A percentile compares a stretch with the other conserved stretches of the same genome.
Conservation (phyloP, 2,888 invertebrate genomes). For the Athetis lepigone region DNA sequence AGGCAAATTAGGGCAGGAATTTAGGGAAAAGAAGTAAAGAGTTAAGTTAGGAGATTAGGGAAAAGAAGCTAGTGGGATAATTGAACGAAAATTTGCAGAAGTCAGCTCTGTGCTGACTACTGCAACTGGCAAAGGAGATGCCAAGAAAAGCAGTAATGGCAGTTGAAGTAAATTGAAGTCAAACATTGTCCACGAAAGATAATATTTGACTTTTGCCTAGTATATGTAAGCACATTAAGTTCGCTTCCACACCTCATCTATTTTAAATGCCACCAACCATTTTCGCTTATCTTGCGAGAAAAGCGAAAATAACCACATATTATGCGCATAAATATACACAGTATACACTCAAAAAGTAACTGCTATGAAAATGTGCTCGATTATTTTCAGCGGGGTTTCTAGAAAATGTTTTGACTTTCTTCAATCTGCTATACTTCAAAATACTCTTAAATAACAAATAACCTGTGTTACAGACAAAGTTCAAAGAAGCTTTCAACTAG, state of each 20-base stretch:
- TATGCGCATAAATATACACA: constrained; percentile 10
- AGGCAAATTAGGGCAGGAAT: too few species aligned
- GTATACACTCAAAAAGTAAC: not conserved
- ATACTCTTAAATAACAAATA: too few species aligned
- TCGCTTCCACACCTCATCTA: not conserved
- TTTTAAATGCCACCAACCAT: not conserved
- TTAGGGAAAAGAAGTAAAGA: not conserved
- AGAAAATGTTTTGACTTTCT: not conserved
- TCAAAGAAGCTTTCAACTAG: too few species aligned
- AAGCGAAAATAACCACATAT: not conserved
- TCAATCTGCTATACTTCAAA: not conserved
- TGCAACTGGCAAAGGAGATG: too few species aligned
- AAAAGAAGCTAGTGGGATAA: too few species aligned
- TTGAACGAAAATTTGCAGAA: too few species aligned
- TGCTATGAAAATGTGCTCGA: not conserved
- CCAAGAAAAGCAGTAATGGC: too few species aligned
- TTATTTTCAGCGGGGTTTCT: not conserved
- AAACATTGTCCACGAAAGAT: not conserved
- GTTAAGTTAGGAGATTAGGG: too few species aligned
- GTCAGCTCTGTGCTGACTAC: too few species aligned
- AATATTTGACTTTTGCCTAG: not conserved
- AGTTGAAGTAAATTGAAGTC: too few species aligned
- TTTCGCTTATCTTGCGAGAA: not conserved
- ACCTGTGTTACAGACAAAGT: too few species aligned
- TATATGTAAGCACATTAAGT: constrained; percentile 4